A percentile compares a stretch with the other conserved stretches of the same genome.
These are phyloP conservation scores for Thryonomys swinderianus DNA, from an alignment of 2,113 vertebrate genomes.

Conservation along the genomic window DNA sequence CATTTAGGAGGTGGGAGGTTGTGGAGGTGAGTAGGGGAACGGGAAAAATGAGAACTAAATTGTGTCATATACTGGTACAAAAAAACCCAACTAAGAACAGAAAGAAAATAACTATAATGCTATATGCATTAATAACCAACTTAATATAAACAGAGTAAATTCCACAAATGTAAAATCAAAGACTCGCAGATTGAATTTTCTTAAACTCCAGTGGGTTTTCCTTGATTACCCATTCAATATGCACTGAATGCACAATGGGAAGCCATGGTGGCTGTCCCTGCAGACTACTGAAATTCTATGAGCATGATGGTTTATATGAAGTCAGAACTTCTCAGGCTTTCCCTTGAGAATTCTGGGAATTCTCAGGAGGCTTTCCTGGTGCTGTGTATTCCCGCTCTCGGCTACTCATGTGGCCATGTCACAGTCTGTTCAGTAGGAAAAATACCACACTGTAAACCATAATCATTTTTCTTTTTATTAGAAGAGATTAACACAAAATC, in stretches of 20 bases:
- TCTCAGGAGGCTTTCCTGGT: not conserved
- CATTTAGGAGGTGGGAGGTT: too few relatives aligned
- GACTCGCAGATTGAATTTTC: not conserved
- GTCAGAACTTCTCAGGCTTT: not conserved
- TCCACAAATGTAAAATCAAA: not conserved
- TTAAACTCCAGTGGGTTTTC: not conserved
- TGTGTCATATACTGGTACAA: too few relatives aligned
- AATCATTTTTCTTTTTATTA: not conserved
- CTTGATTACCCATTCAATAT: not conserved
- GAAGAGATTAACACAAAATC: not conserved
- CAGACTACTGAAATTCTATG: not conserved
- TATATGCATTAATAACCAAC: not conserved
- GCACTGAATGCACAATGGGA: not conserved
- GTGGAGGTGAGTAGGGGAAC: too few relatives aligned
- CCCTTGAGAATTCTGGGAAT: not conserved
- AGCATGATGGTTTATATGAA: not conserved
- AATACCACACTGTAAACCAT: not conserved
- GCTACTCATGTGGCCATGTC: not conserved
- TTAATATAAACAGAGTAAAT: not conserved
- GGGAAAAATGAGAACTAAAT: too few relatives aligned
- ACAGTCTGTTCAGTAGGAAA: not conserved
- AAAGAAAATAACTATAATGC: not conserved
- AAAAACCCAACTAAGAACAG: too few relatives aligned
- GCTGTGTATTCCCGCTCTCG: not conserved
- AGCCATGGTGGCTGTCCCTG: not conserved